Base-by-base conservation (phyloP, 2,797 vertebrate genomes). In the Rhinella marina region DNA sequence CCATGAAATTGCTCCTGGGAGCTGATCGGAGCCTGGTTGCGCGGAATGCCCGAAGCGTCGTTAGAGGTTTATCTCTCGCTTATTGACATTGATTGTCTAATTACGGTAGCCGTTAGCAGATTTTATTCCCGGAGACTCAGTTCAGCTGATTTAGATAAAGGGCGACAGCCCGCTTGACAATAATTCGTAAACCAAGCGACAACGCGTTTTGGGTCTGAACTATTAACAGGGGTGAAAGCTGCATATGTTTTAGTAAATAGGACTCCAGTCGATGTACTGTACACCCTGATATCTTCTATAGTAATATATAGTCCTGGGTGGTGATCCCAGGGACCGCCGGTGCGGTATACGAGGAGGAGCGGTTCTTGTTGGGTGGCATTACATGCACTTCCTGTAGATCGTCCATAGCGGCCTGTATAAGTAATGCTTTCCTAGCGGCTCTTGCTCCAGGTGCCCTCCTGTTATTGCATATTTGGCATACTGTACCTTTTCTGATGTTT, bases 71-170 rank as follows among this genome's bases (percentile, higher is more conserved):
- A 82, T 75, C 79, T 82, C 23, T 16, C 61, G 78, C 81, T 82
- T 73, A 81, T 81, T 76, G 57, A 76, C 79, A 82, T 64, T 86
- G 77, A 86, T 86, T 87, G 68, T 87, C 66, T 87, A 70, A 82
- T 87, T 87, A 87, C 57, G 23, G 66, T n/a, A 10, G 21, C 79
- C 66, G 29, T 25, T 87, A 29, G 70, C 41, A 12, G 41, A 19
- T 87, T 61, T 52, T 76, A 82, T 76, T 87, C 70, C 62, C 32
- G 23, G 57, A 76, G 48, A 76, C 86, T 16, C 23, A 12, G 56
- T 66, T n/a, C 54, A 56, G 75, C 52, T 78, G 16, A 68, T 79
- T 79, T 78, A 25, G 32, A 59, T 57, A 29, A 66, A 85, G 25
- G 25, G 32, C 41, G n/a, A 76, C 54, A 61, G 61, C 29, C 54